Percentiles rank a stretch among this genome's conserved stretches.
Evolutionary conservation across 2,113 vertebrate species (phyloP).

Genomic region (Tangachromis dhanisi): DNA sequence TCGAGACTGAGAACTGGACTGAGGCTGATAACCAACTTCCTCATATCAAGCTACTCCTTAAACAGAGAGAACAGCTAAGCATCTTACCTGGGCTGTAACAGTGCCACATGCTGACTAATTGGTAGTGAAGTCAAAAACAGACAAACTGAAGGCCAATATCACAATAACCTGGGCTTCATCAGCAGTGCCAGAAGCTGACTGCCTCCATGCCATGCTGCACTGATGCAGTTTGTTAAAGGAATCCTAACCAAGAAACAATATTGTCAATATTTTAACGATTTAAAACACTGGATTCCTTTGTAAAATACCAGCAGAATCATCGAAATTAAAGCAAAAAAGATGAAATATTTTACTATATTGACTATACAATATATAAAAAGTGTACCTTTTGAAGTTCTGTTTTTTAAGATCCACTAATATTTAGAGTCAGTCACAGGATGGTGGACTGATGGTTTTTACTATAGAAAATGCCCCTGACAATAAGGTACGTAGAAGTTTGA

Average conservation of each 20-base stretch:
- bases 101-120: background rate
- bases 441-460: background rate
- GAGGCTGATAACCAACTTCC: background rate
- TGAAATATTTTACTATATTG: background rate
- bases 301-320: background rate
- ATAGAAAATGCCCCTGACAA: background rate
- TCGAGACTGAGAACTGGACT: background rate
- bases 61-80: background rate
- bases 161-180: background rate
- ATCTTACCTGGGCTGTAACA: background rate
- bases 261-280: fast-evolving
- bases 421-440: background rate
- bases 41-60: background rate
- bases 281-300: background rate
- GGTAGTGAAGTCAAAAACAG: background rate
- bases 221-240: background rate
- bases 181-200: background rate
- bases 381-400: background rate
- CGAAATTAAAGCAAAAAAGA: fast-evolving
- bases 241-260: fast-evolving
- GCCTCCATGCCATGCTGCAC: background rate
- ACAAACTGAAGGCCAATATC: background rate
- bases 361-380: background rate
- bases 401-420: background rate
- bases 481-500: background rate